Evolutionary conservation across 2,113 vertebrate species (phyloP).

Genomic region (Odontesthes bonariensis): DNA sequence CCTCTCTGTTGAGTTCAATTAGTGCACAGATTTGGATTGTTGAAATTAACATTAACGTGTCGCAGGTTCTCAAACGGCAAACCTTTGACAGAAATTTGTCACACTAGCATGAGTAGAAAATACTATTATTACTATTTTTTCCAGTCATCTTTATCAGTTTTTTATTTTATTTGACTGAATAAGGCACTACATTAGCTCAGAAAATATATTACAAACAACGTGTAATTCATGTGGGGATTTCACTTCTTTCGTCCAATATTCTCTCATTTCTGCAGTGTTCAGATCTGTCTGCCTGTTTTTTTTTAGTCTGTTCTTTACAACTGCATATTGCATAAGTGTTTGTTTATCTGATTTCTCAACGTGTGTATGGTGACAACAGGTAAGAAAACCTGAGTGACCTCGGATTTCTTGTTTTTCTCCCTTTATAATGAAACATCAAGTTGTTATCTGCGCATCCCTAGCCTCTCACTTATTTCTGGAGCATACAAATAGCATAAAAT

Average conservation of each 20-base stretch:
- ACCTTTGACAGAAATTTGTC: not conserved
- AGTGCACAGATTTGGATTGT: not conserved
- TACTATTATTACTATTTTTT: not conserved
- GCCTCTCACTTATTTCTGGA: no score
- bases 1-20: conserved; percentile 19
- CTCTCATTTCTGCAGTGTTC: not conserved
- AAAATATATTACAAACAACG: not conserved
- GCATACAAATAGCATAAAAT: no score
- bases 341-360: not conserved
- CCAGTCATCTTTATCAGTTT: not conserved
- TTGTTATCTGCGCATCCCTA: no score
- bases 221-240: not conserved
- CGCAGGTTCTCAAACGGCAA: not conserved
- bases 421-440: no score
- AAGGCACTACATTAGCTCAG: not conserved
- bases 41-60: not conserved
- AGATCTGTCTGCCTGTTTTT: not conserved
- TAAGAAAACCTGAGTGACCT: not conserved
- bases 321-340: not conserved
- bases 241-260: not conserved
- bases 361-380: not conserved
- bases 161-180: not conserved
- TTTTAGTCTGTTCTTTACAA: not conserved
- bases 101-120: not conserved
- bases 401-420: no score